Evolutionary conservation across 2,888 invertebrate species (phyloP).

Genomic region (Deroplatys truncata): DNA sequence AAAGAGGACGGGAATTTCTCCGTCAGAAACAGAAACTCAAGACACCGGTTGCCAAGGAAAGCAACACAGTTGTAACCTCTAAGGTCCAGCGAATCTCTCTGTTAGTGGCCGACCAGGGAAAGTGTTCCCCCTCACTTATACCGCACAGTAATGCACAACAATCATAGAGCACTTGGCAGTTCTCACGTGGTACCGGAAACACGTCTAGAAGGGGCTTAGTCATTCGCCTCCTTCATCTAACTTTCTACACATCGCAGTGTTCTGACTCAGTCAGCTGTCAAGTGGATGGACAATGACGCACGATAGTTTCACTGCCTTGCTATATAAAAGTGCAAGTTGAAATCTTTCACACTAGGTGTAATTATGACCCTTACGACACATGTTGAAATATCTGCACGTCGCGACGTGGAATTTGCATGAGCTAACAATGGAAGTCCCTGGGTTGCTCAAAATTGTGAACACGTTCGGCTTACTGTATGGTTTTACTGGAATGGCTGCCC

Average conservation of each 20-base stretch:
- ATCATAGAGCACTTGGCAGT: neutral
- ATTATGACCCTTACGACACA: too few species aligned
- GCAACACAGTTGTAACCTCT: too few species aligned
- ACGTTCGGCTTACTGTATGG: too few species aligned
- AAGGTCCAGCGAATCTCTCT: neutral
- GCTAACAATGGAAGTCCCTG: too few species aligned
- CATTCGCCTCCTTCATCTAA: neutral
- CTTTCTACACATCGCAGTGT: neutral
- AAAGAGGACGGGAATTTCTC: too few species aligned
- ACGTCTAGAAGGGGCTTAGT: neutral
- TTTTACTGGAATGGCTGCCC: too few species aligned
- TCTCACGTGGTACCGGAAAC: neutral
- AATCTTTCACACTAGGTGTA: too few species aligned
- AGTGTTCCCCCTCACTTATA: neutral
- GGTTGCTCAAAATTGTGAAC: too few species aligned
- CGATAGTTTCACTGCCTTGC: neutral
- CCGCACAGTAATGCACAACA: neutral
- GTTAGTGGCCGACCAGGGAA: neutral
- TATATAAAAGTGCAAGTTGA: neutral
- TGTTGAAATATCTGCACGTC: too few species aligned
- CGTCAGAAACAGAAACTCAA: too few species aligned
- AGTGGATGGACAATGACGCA: neutral
- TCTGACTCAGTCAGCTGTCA: neutral
- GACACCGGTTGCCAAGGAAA: too few species aligned
- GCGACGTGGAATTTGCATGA: too few species aligned